phyloP scores from a whole-genome alignment of 2,113 vertebrate genomes.

The Zosterops pallidus region DNA sequence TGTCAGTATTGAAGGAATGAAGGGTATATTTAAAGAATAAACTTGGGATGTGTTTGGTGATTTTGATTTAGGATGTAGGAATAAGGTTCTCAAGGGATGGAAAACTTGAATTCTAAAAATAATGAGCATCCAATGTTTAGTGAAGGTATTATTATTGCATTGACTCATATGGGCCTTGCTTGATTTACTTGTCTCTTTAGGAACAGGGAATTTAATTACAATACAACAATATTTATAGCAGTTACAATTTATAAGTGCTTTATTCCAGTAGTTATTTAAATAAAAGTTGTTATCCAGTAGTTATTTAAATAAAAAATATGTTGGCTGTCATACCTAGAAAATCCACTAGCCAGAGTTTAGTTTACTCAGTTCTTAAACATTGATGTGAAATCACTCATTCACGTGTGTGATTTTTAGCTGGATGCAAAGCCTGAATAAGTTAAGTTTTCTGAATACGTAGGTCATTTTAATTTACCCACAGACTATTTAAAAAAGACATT shows the following conservation, averaged over 20 bases:
- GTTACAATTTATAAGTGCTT: not conserved
- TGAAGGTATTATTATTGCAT: slow-evolving; percentile 35
- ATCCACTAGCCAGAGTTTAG: not conserved
- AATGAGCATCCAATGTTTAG: slow-evolving; percentile 36
- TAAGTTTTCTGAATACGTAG: not conserved
- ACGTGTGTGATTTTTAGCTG: not conserved
- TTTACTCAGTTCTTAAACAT: not conserved
- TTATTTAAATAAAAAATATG: slow-evolving; percentile 15
- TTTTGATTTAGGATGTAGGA: slow-evolving; percentile 65
- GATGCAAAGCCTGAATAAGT: not conserved
- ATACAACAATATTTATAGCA: slow-evolving; percentile 10
- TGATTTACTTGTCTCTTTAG: slow-evolving; percentile 14
- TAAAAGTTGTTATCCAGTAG: not conserved
- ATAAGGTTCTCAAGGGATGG: slow-evolving; percentile 40
- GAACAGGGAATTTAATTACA: slow-evolving; percentile 22
- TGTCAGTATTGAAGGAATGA: slow-evolving; percentile 66
- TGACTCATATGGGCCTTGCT: not conserved
- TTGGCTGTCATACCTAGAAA: not conserved
- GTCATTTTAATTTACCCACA: not conserved
- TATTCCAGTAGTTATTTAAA: slow-evolving; percentile 38
- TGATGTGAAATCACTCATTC: not conserved
- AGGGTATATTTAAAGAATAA: slow-evolving; percentile 68
- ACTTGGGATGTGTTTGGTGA: slow-evolving; percentile 61
- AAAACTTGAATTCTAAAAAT: slow-evolving; percentile 61
- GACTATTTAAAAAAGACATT: not conserved